Evolutionary conservation across 2,113 vertebrate genomes (phyloP), one percentile per base, ranked within the genome.

Genomic region (Indicator indicator): DNA sequence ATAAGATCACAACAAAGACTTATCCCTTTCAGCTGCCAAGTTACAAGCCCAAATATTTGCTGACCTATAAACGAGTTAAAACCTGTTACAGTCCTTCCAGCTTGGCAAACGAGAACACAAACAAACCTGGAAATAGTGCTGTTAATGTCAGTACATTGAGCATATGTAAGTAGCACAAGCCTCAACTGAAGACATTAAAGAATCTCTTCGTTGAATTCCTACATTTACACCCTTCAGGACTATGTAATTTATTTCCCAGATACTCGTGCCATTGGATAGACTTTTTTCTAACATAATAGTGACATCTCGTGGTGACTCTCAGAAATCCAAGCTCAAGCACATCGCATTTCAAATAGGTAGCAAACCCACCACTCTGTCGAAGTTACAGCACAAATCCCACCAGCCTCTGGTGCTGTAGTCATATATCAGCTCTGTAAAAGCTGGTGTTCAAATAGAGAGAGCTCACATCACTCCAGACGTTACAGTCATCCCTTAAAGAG

Each of bases 241-340:
- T 21, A 6, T 12, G 12, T 7, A 87, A 89, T 92, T 90, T 89
- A 76, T 46, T 95, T 94, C 92, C 94, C 97, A 95, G 85, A 89
- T 90, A 97, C 79, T 84, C 46, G 27, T 16, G 72, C 81, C 90
- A 74, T 0, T 23, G 64, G 72, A 55, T 24, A 50, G 46, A 81
- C 21, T 7, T 87, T 96, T 95, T 42, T 36, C 54, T 96, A 81
- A 96, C 96, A 86, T 77, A 96, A 96, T 69, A 93, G 94, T 95
- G 97, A 97, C 97, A 98, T 93, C 97, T 98, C 80, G 97, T 97
- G 97, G 97, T 90, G 64, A 91, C 95, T 93, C 9, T 69, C 84
- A 78, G 93, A 93, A 86, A 86, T 28, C 52, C 87, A 54, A 80
- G 54, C 58, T 91, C 36, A 17, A 62, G 40, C n/a, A 48, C 40